Evolutionary conservation across 2,888 invertebrate species (phyloP), one percentile per base, ranked within the genome.

Genomic region (Brachynemurus nebulosus): DNA sequence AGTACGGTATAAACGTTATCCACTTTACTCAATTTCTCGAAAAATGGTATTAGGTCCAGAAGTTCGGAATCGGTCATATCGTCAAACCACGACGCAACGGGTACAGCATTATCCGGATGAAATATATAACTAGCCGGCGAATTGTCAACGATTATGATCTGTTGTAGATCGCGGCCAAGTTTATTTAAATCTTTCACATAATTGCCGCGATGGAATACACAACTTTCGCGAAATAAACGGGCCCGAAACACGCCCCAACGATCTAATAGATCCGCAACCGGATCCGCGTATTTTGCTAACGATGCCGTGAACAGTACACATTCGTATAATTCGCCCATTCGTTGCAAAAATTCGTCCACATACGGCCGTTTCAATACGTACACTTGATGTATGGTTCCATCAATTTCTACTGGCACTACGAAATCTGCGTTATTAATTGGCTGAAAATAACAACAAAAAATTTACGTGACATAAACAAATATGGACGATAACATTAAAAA

Each of bases 391-490:
- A 95, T 86, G 40, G 92, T 91, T 53, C 97, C 97, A 69, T 99
- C 98, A 59, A 99, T 99, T 71, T 99, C 98, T 49, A 99, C 98
- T 49, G 98, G 97, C 61, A 99, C 97, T 60, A 98, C 89, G 71
- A 99, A 99, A 72, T 99, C 98, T 53, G 98, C 97, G 74, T 97
- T 97, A 72, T 88, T 91, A 67, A 99, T 96, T 53, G 97, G 97
- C 90, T 97, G 71, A 41, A 78, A 70, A 40, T 51, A n/a, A n/a
- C n/a, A n/a, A n/a, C n/a, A n/a, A n/a, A n/a, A n/a, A n/a, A n/a
- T n/a, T n/a, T n/a, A n/a, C n/a, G n/a, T n/a, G n/a, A n/a, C n/a
- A n/a, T n/a, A n/a, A n/a, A n/a, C n/a, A n/a, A n/a, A n/a, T n/a
- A n/a, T n/a, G n/a, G n/a, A n/a, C n/a, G n/a, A n/a, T n/a, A n/a